A percentile compares a stretch with the other conserved stretches of the same genome.
These are phyloP conservation scores for Eretmocerus hayati DNA, from an alignment of 2,888 invertebrate species.

Conservation along the genomic window DNA sequence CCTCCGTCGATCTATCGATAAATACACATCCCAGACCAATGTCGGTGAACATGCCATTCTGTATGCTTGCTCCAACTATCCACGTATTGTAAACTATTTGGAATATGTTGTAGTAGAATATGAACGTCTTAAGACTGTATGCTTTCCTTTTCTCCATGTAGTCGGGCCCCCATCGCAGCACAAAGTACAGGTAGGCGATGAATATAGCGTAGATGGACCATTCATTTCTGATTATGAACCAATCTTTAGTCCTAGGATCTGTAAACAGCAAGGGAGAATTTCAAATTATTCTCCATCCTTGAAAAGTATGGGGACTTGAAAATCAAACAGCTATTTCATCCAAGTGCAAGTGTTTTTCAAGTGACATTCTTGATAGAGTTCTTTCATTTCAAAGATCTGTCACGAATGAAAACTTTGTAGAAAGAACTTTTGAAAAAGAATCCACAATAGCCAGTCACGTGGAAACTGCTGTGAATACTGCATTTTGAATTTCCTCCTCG, in stretches of 20 bases:
- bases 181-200: constrained; percentile 52
- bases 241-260: constrained; percentile 57
- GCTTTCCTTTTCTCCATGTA: constrained; percentile 67
- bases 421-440: too few relatives aligned
- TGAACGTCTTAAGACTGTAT: constrained; percentile 57
- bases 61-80: constrained; percentile 39
- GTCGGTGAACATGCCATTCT: constrained; percentile 56
- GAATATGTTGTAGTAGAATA: constrained; percentile 71
- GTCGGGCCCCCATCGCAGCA: constrained; percentile 55
- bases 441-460: too few relatives aligned
- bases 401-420: too few relatives aligned
- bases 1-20: constrained; percentile 60
- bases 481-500: too few relatives aligned
- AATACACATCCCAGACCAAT: constrained; percentile 58
- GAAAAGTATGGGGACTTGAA: too few relatives aligned
- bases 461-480: too few relatives aligned
- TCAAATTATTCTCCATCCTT: too few relatives aligned
- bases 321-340: too few relatives aligned
- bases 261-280: too few relatives aligned
- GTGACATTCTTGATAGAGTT: too few relatives aligned
- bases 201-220: constrained; percentile 51
- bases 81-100: constrained; percentile 50
- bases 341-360: too few relatives aligned
- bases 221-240: constrained; percentile 59
- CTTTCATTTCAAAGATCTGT: too few relatives aligned